Percentiles rank a stretch among this genome's conserved stretches.
These are phyloP conservation scores for Hucho hucho DNA, from an alignment of 2,113 vertebrate genomes.

Conservation along the genomic window DNA sequence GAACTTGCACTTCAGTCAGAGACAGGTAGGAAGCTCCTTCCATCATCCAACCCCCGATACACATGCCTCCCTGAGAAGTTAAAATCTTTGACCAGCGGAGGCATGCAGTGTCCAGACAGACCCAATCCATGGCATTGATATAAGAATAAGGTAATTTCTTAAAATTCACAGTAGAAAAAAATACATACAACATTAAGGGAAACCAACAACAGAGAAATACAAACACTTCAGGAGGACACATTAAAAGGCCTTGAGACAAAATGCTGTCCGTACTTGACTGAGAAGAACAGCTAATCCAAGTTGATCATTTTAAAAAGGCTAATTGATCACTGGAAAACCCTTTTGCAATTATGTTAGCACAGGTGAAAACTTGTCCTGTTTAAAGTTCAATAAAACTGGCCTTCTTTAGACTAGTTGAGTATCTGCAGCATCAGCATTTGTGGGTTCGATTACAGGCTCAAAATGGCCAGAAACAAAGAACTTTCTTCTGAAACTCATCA, in stretches of 20 bases:
- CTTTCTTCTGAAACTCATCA: too few relatives aligned
- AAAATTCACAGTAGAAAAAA: constrained; percentile 73
- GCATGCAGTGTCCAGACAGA: constrained; percentile 47
- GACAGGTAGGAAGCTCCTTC: constrained; percentile 46
- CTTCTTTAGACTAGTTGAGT: too few relatives aligned
- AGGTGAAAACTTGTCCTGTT: too few relatives aligned
- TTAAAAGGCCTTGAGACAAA: constrained; percentile 23
- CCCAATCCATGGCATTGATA: constrained; percentile 56
- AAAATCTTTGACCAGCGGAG: constrained; percentile 57
- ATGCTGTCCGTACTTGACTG: constrained; percentile 9
- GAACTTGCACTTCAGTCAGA: constrained; percentile 53
- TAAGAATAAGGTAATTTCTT: constrained; percentile 56
- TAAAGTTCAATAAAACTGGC: too few relatives aligned
- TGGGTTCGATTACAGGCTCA: too few relatives aligned
- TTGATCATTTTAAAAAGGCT: too few relatives aligned
- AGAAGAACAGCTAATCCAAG: too few relatives aligned
- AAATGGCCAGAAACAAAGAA: too few relatives aligned
- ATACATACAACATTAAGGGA: constrained; percentile 26
- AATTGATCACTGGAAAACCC: too few relatives aligned
- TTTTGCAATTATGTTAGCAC: too few relatives aligned
- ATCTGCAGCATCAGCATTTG: too few relatives aligned
- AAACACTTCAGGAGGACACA: constrained; percentile 39
- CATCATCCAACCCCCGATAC: constrained; percentile 44
- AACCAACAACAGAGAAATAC: constrained; percentile 32
- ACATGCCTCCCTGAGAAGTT: constrained; percentile 72